Base-by-base conservation (phyloP, 2,797 vertebrate species). In the Philypnodon macrostomus region DNA sequence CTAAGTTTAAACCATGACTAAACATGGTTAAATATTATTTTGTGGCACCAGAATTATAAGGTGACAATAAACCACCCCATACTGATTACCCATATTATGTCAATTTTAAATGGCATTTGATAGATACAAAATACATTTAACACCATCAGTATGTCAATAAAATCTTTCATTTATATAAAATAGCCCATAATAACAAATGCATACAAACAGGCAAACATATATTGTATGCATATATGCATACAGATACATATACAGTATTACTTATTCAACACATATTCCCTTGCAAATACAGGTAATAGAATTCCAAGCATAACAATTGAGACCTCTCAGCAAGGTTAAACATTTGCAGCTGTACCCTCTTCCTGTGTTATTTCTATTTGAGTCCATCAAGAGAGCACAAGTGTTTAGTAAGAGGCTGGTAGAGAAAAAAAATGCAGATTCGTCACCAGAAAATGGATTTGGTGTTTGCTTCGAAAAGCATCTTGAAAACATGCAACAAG, bases 381-480 rank as follows among this genome's bases (percentile, higher is more conserved):
- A 33, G 70, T 57, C 58, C 51, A 48, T 50, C 35, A 47, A 51
- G 54, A 34, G 17, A 19, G 34, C 67, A 69, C 55, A 63, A 58
- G 67, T 73, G 61, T 54, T 77, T 58, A 51, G 45, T 56, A 41
- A 73, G 58, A 71, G 37, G 53, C 46, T 31, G 39, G 12, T 14
- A 41, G 14, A 16, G 47, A 50, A 47, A 51, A 38, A 68, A 68
- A 47, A 78, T 59, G 60, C 44, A 74, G 63, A 83, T 85, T 77
- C 73, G 62, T 70, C 60, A 52, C 64, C 53, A 73, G 58, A 64
- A 83, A 81, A 73, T 64, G 68, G 65, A 80, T 83, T 80, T 59
- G 53, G n/a, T 29, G 55, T 23, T 62, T 11, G 42, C 36, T 56
- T n/a, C 56, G 52, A 64, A 58, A 70, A 65, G 36, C 53, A 26